Evolutionary conservation across 2,113 vertebrate species (phyloP).

Genomic region (Gadus chalcogrammus): DNA sequence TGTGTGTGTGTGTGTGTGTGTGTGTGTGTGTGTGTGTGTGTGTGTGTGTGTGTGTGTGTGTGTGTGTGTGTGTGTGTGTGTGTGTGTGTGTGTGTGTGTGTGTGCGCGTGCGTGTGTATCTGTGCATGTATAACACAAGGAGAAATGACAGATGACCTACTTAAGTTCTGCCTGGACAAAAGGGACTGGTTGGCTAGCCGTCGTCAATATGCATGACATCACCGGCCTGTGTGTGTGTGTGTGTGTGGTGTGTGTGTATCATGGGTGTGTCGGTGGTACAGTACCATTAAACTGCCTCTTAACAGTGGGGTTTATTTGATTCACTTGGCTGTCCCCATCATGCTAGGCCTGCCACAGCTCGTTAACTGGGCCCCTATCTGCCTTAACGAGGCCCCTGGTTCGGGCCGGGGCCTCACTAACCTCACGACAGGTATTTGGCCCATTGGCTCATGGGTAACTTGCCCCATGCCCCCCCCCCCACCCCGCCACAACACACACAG

Average conservation of each 20-base stretch:
- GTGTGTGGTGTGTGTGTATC: constrained; percentile 16
- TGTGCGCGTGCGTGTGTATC: not conserved
- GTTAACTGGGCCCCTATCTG: constrained; percentile 12
- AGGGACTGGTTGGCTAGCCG: constrained; percentile 13
- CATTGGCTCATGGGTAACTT: constrained; percentile 38
- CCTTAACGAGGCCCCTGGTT: not conserved
- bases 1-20: constrained; percentile 7
- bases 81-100: constrained; percentile 5
- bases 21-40: not conserved
- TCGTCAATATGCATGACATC: constrained; percentile 1
- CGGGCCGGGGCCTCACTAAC: constrained; percentile 13
- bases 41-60: not conserved
- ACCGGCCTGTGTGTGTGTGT: constrained; percentile 6
- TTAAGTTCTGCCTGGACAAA: constrained; percentile 9
- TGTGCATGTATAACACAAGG: not conserved
- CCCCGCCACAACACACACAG: too few relatives aligned
- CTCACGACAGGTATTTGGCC: constrained; percentile 21
- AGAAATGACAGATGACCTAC: constrained; percentile 18
- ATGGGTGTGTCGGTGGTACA: not conserved
- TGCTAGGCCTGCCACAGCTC: constrained; percentile 20
- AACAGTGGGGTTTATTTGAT: not conserved
- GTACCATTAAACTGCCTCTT: constrained; percentile 3
- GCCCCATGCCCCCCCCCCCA: not conserved
- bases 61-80: constrained; percentile 5
- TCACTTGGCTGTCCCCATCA: not conserved